Percentiles rank a stretch among this genome's conserved stretches.
phyloP scores from a whole-genome alignment of 2,797 vertebrate species.

The Melanotaenia trifasciata region DNA sequence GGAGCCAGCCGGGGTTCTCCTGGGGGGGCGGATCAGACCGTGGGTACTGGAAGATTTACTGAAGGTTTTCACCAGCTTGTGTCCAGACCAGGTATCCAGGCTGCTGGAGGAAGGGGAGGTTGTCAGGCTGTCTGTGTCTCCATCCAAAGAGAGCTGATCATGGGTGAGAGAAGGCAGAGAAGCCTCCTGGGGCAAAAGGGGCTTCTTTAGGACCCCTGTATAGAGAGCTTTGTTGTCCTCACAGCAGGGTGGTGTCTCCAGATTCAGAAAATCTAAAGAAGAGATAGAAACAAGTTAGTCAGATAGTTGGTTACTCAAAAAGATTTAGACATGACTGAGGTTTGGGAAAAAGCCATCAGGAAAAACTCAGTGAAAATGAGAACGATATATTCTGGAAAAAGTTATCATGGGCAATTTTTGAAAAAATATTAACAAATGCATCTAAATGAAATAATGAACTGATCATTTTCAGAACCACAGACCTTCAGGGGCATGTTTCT shows the following conservation, averaged over 20 bases:
- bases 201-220: constrained; percentile 94
- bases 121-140: constrained; percentile 88
- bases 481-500: constrained; percentile 94
- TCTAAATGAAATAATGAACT: not conserved
- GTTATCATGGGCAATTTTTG: not conserved
- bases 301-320: constrained; percentile 15
- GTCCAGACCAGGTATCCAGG: constrained; percentile 92
- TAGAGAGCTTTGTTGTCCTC: constrained; percentile 92
- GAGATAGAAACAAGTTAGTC: not conserved
- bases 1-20: constrained; percentile 79
- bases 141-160: constrained; percentile 86
- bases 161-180: constrained; percentile 86
- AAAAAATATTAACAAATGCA: not conserved
- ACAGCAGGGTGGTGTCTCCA: constrained; percentile 85
- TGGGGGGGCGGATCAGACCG: constrained; percentile 93
- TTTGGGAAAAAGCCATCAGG: too few species aligned
- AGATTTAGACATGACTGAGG: constrained; percentile 2
- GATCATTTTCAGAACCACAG: constrained; percentile 43
- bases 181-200: constrained; percentile 82
- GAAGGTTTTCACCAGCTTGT: constrained; percentile 94
- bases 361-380: not conserved
- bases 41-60: constrained; percentile 89
- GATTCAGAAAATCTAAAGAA: constrained; percentile 83
- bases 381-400: not conserved
- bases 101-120: constrained; percentile 93